Percentiles rank a stretch among this genome's conserved stretches.
These are phyloP conservation scores for Sander lucioperca DNA, from an alignment of 2,113 vertebrate genomes.

Conservation along the genomic window DNA sequence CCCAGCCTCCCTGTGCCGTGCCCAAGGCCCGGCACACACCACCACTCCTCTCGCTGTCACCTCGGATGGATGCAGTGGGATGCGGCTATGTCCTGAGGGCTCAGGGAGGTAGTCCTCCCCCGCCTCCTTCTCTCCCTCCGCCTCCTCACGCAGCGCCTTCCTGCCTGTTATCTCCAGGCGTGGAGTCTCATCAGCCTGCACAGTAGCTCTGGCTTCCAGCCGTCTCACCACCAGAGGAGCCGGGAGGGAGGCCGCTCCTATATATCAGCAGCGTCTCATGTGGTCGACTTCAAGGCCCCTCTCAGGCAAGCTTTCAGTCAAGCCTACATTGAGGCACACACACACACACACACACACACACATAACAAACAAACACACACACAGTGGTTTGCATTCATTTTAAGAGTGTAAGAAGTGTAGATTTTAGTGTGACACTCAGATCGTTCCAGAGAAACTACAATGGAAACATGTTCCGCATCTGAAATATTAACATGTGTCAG, in stretches of 20 bases:
- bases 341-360: neutral
- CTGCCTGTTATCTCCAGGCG: conserved; percentile 58
- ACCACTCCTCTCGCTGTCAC: conserved; percentile 66
- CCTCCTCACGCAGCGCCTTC: conserved; percentile 33
- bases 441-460: neutral
- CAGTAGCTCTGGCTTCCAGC: conserved; percentile 56
- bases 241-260: conserved; percentile 43
- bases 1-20: neutral
- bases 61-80: conserved; percentile 64
- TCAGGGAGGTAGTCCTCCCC: conserved; percentile 7
- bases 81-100: conserved; percentile 43
- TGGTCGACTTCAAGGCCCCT: conserved; percentile 56
- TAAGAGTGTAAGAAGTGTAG: conserved; percentile 11
- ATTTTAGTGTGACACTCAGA: neutral
- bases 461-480: neutral
- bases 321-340: neutral
- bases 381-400: conserved; percentile 21
- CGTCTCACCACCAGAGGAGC: conserved; percentile 58
- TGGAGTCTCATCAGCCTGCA: conserved; percentile 49
- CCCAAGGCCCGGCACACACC: conserved; percentile 48
- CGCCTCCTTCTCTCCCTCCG: neutral
- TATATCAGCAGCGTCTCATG: conserved; percentile 67
- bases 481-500: neutral
- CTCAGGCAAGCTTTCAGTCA: conserved; percentile 48
- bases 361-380: conserved; percentile 1